Percentiles rank a stretch among this genome's conserved stretches.
Evolutionary conservation across 53 echinoderm and acorn worm genomes (phyloP).

Genomic region (Mesocentrotus franciscanus): DNA sequence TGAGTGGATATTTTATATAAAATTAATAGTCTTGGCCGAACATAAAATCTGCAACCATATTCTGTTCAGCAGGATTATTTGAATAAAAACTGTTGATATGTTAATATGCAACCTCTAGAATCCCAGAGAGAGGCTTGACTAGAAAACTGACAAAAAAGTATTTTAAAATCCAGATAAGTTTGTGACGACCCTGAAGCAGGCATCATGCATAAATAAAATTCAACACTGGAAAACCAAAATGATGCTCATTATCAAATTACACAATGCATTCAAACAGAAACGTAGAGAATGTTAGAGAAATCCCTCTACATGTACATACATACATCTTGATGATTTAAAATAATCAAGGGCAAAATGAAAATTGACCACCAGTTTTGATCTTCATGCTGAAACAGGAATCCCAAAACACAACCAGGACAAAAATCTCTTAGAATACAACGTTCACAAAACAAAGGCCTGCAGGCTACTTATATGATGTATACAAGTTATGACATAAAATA

Average conservation of each 20-base stretch:
- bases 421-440: not conserved
- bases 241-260: not conserved
- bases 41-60: not conserved
- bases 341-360: not conserved
- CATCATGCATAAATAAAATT: slow-evolving; percentile 26
- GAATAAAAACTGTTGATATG: not conserved
- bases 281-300: not conserved
- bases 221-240: not conserved
- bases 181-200: not conserved
- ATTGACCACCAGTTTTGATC: not conserved
- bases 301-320: not conserved
- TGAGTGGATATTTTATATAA: not conserved
- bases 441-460: not conserved
- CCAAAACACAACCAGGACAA: not conserved
- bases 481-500: not conserved
- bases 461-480: not conserved
- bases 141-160: not conserved
- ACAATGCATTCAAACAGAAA: not conserved
- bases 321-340: not conserved
- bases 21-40: not conserved
- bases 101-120: not conserved
- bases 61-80: not conserved
- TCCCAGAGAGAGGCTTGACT: not conserved
- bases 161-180: not conserved
- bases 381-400: not conserved